Conservation (phyloP, 2,888 invertebrate species). For the Tholera decimalis region DNA sequence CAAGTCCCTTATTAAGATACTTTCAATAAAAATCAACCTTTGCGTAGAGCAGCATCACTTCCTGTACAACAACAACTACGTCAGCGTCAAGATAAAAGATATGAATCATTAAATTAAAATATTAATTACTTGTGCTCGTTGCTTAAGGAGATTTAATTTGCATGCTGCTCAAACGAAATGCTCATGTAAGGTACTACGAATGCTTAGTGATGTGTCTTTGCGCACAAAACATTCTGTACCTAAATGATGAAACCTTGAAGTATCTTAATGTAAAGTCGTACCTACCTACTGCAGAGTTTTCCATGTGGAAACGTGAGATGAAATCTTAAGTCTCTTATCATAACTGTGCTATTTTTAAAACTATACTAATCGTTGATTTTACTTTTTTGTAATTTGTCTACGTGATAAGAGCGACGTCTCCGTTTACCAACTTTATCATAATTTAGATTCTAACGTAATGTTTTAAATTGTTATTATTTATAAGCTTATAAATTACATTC, state of each 20-base stretch:
- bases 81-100: conserved; percentile 46
- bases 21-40: conserved; percentile 45
- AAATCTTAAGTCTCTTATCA: conserved; percentile 53
- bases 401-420: conserved; percentile 42
- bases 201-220: background rate
- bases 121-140: conserved; percentile 41
- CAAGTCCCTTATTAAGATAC: conserved; percentile 45
- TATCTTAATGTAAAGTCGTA: too few species aligned
- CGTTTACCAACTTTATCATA: conserved; percentile 21
- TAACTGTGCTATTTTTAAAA: conserved; percentile 53
- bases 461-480: conserved; percentile 22
- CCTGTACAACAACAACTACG: conserved; percentile 43
- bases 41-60: conserved; percentile 43
- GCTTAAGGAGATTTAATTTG: conserved; percentile 26
- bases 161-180: background rate
- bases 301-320: conserved; percentile 24
- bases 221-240: background rate
- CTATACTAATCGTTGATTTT: conserved; percentile 20
- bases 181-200: too few species aligned
- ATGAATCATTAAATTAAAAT: conserved; percentile 54
- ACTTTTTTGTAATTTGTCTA: conserved; percentile 31
- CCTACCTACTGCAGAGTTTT: conserved; percentile 25
- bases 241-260: background rate
- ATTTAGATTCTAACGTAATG: conserved; percentile 39
- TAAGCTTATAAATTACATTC: conserved; percentile 18